Evolutionary conservation across 2,888 invertebrate genomes (phyloP).

Genomic region (Itoplectis maculator): DNA sequence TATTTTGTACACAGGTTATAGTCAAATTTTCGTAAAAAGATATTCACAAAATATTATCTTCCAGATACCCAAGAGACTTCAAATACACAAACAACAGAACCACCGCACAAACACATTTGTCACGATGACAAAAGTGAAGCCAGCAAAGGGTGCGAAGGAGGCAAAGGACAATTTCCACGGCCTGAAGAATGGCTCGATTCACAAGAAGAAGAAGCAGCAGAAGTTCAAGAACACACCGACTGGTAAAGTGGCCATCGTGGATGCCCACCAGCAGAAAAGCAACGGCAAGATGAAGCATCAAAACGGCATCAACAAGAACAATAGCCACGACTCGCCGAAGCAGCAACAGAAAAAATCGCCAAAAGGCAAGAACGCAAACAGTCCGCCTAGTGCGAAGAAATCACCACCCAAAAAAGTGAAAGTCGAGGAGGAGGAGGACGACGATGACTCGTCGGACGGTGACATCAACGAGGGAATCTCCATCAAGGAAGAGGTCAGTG

Average conservation of each 20-base stretch:
- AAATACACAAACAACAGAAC: too few relatives aligned
- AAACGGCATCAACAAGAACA: slow-evolving; percentile 37
- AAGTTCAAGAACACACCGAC: slow-evolving; percentile 74
- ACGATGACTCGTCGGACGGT: slow-evolving; percentile 65
- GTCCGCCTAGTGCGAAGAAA: background rate
- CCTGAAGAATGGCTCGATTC: slow-evolving; percentile 70
- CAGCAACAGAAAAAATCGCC: slow-evolving; percentile 46
- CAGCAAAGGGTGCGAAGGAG: too few relatives aligned
- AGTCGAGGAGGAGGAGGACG: slow-evolving; percentile 54
- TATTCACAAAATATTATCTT: background rate
- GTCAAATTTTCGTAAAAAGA: background rate
- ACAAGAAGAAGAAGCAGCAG: slow-evolving; percentile 72
- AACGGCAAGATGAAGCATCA: slow-evolving; percentile 56
- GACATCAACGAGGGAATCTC: slow-evolving; percentile 70
- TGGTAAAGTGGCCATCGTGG: slow-evolving; percentile 73
- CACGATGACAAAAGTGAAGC: slow-evolving; percentile 58
- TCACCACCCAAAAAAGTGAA: slow-evolving; percentile 52
- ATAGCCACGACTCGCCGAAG: slow-evolving; percentile 17
- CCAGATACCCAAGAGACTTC: background rate
- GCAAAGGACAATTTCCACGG: slow-evolving; percentile 5
- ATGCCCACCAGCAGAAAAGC: slow-evolving; percentile 44
- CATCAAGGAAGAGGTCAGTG: slow-evolving; percentile 67
- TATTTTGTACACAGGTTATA: background rate
- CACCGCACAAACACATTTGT: too few relatives aligned
- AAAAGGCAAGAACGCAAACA: slow-evolving; percentile 34